These are phyloP conservation scores for Narcine bancroftii DNA, from an alignment of 2,113 vertebrate genomes.

Conservation along the genomic window DNA sequence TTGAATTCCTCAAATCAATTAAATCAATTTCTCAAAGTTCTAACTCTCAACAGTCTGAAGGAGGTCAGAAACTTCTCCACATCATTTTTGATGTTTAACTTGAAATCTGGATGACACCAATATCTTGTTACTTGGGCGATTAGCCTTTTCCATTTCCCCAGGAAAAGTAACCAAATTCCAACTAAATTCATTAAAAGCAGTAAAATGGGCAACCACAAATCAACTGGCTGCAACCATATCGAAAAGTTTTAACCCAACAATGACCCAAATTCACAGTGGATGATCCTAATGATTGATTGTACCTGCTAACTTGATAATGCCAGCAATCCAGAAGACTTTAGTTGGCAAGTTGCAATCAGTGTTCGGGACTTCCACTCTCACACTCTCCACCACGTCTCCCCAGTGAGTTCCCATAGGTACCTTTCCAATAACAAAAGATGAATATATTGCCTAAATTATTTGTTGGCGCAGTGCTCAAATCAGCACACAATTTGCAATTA, in stretches of 20 bases:
- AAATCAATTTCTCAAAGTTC: background rate
- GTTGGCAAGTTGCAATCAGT: conserved; percentile 80
- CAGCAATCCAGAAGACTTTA: conserved; percentile 96
- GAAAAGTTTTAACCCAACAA: background rate
- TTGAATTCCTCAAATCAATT: background rate
- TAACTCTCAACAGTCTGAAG: background rate
- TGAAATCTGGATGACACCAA: background rate
- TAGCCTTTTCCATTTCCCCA: background rate
- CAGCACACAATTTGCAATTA: background rate
- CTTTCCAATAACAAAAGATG: conserved; percentile 50
- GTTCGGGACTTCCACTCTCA: conserved; percentile 85
- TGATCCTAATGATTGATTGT: background rate
- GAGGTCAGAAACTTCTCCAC: background rate
- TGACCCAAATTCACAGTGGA: background rate
- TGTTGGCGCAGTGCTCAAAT: background rate
- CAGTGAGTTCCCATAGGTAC: conserved; percentile 87
- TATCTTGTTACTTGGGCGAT: background rate
- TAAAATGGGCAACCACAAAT: background rate
- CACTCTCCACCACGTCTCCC: conserved; percentile 81
- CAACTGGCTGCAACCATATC: background rate
- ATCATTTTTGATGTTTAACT: background rate
- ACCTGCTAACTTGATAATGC: conserved; percentile 90
- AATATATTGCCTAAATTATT: background rate
- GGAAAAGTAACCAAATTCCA: background rate
- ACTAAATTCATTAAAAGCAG: background rate